phyloP scores from a whole-genome alignment of 2,797 vertebrate species.

The Dromococcyx pavoninus region DNA sequence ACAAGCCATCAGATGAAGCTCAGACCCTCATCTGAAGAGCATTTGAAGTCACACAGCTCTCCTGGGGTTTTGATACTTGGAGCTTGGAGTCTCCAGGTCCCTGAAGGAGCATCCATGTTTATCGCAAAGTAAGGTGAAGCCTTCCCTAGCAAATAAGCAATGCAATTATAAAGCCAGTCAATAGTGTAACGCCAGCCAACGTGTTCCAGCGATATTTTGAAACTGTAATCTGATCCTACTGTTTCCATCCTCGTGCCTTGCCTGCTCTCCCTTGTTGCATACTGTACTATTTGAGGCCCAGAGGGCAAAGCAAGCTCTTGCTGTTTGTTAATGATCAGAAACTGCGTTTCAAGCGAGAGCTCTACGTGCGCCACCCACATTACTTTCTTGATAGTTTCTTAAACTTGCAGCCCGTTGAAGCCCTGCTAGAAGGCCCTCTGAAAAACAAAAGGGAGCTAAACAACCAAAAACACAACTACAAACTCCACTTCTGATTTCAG shows the following conservation, averaged over 20 bases:
- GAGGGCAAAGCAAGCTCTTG: conserved; percentile 73
- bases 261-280: conserved; percentile 80
- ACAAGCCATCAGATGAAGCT: not conserved
- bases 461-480: not conserved
- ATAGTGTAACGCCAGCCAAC: conserved; percentile 72
- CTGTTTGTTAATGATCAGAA: conserved; percentile 71
- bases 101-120: conserved; percentile 66
- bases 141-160: conserved; percentile 75
- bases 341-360: conserved; percentile 44
- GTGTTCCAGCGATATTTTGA: conserved; percentile 87
- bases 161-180: conserved; percentile 79
- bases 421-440: not conserved
- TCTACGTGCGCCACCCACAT: conserved; percentile 2
- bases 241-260: conserved; percentile 86
- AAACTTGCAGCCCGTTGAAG: not conserved
- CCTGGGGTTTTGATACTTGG: not conserved
- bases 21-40: not conserved
- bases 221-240: conserved; percentile 92
- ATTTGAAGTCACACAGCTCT: not conserved
- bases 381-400: conserved; percentile 40
- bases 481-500: not conserved
- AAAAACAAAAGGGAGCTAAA: not conserved
- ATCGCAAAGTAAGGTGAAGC: conserved; percentile 77
- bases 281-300: conserved; percentile 87
- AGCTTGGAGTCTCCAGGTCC: conserved; percentile 37